These are phyloP conservation scores for Hystrix cristata DNA, from an alignment of 2,113 vertebrate species.

Conservation along the genomic window DNA sequence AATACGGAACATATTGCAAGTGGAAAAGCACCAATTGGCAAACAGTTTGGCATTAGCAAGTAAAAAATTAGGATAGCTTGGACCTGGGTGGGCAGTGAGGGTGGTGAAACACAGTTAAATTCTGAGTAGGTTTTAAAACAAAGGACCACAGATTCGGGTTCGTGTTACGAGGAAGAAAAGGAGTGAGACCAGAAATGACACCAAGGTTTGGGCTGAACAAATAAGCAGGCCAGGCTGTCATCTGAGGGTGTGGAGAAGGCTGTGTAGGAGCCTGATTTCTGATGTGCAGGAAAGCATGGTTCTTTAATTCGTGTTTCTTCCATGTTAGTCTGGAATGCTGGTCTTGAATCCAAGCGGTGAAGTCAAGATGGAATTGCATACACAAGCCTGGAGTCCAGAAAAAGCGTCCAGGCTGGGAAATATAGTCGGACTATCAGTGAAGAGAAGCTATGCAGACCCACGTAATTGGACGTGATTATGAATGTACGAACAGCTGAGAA, in stretches of 20 bases:
- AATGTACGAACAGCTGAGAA: neutral
- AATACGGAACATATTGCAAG: neutral
- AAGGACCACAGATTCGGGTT: neutral
- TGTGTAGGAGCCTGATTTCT: neutral
- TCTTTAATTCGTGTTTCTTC: neutral
- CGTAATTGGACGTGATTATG: neutral
- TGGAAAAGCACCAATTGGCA: neutral
- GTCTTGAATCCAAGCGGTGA: neutral
- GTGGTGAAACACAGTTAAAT: neutral
- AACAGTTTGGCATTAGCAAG: neutral
- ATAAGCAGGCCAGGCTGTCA: neutral
- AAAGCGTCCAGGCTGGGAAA: neutral
- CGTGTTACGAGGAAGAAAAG: neutral
- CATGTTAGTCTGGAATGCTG: neutral
- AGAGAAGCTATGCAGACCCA: neutral
- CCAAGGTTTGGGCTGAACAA: neutral
- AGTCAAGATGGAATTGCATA: neutral
- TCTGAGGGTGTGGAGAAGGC: neutral
- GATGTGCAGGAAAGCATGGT: neutral
- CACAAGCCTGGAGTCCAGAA: neutral
- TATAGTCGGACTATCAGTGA: neutral
- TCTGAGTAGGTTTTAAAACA: neutral
- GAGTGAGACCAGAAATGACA: neutral
- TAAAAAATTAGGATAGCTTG: neutral
- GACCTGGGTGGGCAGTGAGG: neutral